Conservation (phyloP, 1,140 invertebrate genomes). For the Ooceraea biroi region DNA sequence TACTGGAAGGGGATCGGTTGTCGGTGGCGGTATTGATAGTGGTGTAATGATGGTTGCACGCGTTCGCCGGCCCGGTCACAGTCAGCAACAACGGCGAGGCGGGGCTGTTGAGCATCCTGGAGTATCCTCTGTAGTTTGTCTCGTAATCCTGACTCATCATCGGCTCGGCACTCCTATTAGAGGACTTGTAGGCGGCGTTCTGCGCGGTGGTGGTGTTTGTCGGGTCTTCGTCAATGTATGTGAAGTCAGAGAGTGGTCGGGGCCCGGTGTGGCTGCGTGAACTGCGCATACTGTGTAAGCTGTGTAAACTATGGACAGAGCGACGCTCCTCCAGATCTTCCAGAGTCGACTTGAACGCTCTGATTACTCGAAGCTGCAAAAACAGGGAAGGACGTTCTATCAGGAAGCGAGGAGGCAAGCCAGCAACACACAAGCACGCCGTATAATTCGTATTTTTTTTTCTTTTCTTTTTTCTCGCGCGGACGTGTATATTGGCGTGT, state of each 20-base stretch:
- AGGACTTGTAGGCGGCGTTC: conserved; percentile 81
- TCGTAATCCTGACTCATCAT: conserved; percentile 77
- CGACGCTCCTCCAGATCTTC: conserved; percentile 99
- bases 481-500: conserved; percentile 8
- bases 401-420: conserved; percentile 85
- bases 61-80: conserved; percentile 81
- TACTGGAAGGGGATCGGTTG: conserved; percentile 79
- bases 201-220: conserved; percentile 86
- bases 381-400: conserved; percentile 87
- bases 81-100: conserved; percentile 83
- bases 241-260: conserved; percentile 94
- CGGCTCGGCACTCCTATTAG: conserved; percentile 81
- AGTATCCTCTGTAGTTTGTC: conserved; percentile 74
- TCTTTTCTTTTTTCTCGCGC: conserved; percentile 62
- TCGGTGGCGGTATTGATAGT: conserved; percentile 74
- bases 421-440: conserved; percentile 84
- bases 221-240: conserved; percentile 96
- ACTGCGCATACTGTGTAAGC: conserved; percentile 96
- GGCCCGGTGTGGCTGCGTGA: conserved; percentile 93
- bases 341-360: conserved; percentile 99
- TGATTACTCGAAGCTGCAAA: conserved; percentile 99
- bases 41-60: conserved; percentile 81
- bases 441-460: conserved; percentile 72
- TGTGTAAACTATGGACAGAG: conserved; percentile 98
- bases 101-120: conserved; percentile 82